phyloP scores from a whole-genome alignment of 2,888 invertebrate genomes.

The Megastigmus dorsalis region DNA sequence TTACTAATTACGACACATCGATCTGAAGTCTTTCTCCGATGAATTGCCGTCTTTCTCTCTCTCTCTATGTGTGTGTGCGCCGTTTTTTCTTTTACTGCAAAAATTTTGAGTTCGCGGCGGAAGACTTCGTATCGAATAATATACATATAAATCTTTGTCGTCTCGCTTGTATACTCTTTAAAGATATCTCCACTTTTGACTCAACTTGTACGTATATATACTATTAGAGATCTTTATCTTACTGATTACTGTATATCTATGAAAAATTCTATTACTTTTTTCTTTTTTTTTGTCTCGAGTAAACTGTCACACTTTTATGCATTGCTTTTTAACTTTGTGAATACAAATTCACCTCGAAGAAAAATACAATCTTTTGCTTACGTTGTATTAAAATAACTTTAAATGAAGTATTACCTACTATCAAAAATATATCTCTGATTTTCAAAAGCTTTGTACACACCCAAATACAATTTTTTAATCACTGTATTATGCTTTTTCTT shows the following conservation, averaged over 20 bases:
- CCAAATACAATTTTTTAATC: no score
- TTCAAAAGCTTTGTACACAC: no score
- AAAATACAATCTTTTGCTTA: no score
- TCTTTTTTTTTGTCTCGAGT: background rate
- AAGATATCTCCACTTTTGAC: background rate
- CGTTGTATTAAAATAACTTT: no score
- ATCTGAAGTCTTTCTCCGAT: slow-evolving; percentile 1
- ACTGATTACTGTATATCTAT: background rate
- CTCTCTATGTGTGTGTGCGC: no score
- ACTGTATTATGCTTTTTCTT: no score
- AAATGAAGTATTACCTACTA: no score
- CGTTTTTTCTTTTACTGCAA: no score
- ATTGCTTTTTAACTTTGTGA: no score
- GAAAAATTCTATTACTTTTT: slow-evolving; percentile 12
- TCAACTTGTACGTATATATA: background rate
- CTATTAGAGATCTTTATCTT: background rate
- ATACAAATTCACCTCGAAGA: no score
- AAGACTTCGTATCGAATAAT: background rate
- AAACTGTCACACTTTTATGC: no score
- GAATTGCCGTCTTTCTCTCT: background rate
- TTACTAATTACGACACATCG: background rate
- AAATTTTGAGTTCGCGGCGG: background rate
- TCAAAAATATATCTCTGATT: no score
- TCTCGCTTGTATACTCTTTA: background rate
- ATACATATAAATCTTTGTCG: slow-evolving; percentile 11